phyloP scores from a whole-genome alignment of 1,140 invertebrate genomes.

The Temnothorax curvispinosus region DNA sequence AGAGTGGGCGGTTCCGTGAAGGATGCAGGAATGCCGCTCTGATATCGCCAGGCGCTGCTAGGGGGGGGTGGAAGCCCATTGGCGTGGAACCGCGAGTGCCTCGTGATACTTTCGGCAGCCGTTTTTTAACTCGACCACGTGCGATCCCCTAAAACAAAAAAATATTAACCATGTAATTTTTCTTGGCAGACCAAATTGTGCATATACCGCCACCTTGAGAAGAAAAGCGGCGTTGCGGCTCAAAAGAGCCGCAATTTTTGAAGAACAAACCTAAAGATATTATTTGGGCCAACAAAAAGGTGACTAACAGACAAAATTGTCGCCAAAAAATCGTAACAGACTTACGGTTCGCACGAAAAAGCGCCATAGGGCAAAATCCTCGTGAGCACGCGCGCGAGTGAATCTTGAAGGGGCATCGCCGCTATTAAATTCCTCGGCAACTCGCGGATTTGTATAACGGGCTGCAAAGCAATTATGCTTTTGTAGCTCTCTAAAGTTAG shows the following conservation, averaged over 20 bases:
- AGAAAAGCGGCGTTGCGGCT: background rate
- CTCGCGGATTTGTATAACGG: constrained; percentile 59
- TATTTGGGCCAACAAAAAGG: background rate
- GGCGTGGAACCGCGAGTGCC: constrained; percentile 33
- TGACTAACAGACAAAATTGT: background rate
- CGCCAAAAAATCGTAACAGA: background rate
- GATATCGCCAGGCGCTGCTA: constrained; percentile 33
- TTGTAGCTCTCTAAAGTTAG: constrained; percentile 58
- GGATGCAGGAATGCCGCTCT: constrained; percentile 65
- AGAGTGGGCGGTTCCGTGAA: constrained; percentile 75
- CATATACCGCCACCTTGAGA: background rate
- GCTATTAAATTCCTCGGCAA: constrained; percentile 61
- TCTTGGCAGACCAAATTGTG: background rate
- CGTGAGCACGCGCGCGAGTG: background rate
- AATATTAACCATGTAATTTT: background rate
- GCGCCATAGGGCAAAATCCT: background rate
- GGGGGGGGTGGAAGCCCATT: constrained; percentile 66
- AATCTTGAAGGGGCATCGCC: constrained; percentile 33
- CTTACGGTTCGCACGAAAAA: background rate
- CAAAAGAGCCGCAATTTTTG: background rate
- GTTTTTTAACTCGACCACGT: constrained; percentile 2
- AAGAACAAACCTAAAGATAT: background rate
- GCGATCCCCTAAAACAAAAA: background rate
- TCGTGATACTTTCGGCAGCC: background rate
- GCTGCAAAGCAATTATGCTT: constrained; percentile 65